phyloP scores from a whole-genome alignment of 1,140 invertebrate species.

The Drosophila persimilis region DNA sequence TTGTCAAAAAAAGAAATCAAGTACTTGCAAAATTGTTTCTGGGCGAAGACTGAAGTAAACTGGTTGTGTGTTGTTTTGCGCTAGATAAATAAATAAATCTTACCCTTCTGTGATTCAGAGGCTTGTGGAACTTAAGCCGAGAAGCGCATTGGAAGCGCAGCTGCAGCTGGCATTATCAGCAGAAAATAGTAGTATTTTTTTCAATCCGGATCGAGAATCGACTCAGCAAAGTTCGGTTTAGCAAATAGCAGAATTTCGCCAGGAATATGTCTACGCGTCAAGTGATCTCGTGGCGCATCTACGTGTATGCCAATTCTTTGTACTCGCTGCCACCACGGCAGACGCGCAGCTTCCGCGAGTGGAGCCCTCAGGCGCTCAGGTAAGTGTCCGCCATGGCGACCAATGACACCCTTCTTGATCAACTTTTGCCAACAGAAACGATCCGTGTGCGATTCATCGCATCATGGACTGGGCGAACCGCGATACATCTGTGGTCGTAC shows the following conservation, averaged over 20 bases:
- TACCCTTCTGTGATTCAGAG: background rate
- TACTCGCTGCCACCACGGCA: constrained; percentile 36
- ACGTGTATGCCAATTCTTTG: constrained; percentile 48
- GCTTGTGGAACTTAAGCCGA: background rate
- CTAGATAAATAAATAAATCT: no score
- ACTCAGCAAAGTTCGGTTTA: background rate
- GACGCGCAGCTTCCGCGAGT: constrained; percentile 23
- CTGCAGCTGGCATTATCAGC: background rate
- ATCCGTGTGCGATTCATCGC: constrained; percentile 36
- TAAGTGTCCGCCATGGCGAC: background rate
- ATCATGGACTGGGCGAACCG: constrained; percentile 55
- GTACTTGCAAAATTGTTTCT: no score
- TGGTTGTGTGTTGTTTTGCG: constrained; percentile 4
- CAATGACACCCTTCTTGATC: background rate
- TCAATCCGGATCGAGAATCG: background rate
- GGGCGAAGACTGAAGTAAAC: background rate
- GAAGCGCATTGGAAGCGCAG: background rate
- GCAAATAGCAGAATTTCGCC: background rate
- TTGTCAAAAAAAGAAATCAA: no score
- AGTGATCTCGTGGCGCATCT: constrained; percentile 53
- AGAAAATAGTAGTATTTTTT: background rate
- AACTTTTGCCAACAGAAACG: constrained; percentile 5
- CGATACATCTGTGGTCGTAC: constrained; percentile 47
- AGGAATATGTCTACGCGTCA: constrained; percentile 44
- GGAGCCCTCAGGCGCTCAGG: constrained; percentile 26